phyloP scores from a whole-genome alignment of 2,888 invertebrate species.

The Apomyelois bistriatella region DNA sequence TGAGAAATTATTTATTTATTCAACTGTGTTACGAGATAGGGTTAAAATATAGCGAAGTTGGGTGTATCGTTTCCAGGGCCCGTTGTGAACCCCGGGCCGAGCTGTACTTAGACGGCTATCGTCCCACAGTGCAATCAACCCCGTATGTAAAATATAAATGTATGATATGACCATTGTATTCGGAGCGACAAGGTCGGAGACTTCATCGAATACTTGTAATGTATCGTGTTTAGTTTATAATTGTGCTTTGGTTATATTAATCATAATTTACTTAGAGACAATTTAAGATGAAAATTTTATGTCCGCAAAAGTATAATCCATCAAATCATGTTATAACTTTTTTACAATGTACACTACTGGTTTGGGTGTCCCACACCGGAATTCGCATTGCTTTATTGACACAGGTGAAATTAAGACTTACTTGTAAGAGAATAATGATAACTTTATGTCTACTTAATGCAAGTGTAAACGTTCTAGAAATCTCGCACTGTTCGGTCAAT shows the following conservation, averaged over 20 bases:
- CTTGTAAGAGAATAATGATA: conserved; percentile 76
- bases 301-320: conserved; percentile 49
- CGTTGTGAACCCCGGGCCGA: conserved; percentile 29
- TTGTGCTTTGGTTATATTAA: conserved; percentile 75
- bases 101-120: conserved; percentile 52
- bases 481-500: conserved; percentile 81
- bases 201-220: conserved; percentile 64
- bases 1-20: conserved; percentile 67
- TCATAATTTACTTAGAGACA: conserved; percentile 74
- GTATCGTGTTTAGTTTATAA: conserved; percentile 75
- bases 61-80: conserved; percentile 44
- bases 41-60: conserved; percentile 51
- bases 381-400: conserved; percentile 68
- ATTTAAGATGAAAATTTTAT: conserved; percentile 62
- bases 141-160: conserved; percentile 67
- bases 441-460: conserved; percentile 80
- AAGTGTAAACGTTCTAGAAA: conserved; percentile 80
- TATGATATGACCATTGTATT: conserved; percentile 47
- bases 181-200: conserved; percentile 53
- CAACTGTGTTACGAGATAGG: conserved; percentile 52
- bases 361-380: conserved; percentile 44
- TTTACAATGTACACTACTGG: conserved; percentile 63
- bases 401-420: conserved; percentile 78
- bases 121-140: conserved; percentile 64
- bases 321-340: conserved; percentile 70